Evolutionary conservation across 1,140 invertebrate genomes (phyloP).

Genomic region (Bombus difficillimus): DNA sequence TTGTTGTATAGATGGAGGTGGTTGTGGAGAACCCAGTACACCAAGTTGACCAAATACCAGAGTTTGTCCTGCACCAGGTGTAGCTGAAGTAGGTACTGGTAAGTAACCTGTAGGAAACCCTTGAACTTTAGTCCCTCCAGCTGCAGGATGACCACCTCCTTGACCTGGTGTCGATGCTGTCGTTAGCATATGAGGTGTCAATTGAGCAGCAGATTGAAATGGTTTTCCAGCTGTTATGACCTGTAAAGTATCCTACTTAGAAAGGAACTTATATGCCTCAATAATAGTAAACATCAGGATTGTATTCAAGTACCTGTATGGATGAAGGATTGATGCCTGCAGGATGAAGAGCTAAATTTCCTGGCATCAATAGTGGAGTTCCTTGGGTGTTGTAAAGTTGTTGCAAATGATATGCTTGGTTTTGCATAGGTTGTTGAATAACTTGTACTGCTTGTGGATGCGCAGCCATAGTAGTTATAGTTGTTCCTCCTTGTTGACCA

Average conservation of each 20-base stretch:
- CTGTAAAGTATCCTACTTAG: constrained; percentile 75
- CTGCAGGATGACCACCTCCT: constrained; percentile 87
- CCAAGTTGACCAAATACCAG: constrained; percentile 91
- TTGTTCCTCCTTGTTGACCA: constrained; percentile 79
- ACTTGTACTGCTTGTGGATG: constrained; percentile 86
- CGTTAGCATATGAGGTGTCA: constrained; percentile 90
- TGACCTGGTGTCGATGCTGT: constrained; percentile 85
- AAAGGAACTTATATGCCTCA: constrained; percentile 12
- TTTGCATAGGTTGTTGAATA: constrained; percentile 92
- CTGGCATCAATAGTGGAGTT: constrained; percentile 89
- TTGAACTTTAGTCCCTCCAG: constrained; percentile 84
- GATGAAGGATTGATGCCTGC: constrained; percentile 89
- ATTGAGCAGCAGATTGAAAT: constrained; percentile 89
- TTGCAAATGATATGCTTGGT: constrained; percentile 88
- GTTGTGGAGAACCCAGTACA: constrained; percentile 89
- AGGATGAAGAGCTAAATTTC: constrained; percentile 89
- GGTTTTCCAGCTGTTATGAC: constrained; percentile 91
- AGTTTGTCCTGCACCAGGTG: constrained; percentile 89
- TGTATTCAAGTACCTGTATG: constrained; percentile 85
- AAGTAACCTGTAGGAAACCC: constrained; percentile 84
- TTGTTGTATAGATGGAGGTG: constrained; percentile 78
- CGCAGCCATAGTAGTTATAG: constrained; percentile 81
- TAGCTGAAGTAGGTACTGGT: constrained; percentile 90
- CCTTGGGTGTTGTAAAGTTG: constrained; percentile 91
- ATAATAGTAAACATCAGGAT: not conserved